phyloP scores from a whole-genome alignment of 2,113 vertebrate genomes.

The Carassius carassius region DNA sequence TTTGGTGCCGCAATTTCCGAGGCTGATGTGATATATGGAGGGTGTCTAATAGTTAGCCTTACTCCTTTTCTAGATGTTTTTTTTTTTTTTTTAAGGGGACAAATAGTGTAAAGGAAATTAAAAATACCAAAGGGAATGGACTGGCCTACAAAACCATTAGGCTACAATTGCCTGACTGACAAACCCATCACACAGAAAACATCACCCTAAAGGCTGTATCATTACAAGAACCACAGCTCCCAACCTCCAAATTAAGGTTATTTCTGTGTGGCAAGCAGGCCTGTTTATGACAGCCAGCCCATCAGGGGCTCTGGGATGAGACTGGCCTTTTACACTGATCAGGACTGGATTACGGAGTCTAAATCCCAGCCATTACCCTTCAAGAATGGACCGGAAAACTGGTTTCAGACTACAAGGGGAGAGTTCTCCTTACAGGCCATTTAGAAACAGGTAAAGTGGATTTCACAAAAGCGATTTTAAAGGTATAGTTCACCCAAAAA shows the following conservation, averaged over 20 bases:
- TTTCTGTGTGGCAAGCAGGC: slow-evolving; percentile 10
- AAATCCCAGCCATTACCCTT: slow-evolving; percentile 11
- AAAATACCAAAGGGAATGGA: slow-evolving; percentile 14
- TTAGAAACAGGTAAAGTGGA: background rate
- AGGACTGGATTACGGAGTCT: background rate
- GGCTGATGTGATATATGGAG: slow-evolving; percentile 43
- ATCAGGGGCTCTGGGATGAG: slow-evolving; percentile 4
- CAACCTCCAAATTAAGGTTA: slow-evolving; percentile 14
- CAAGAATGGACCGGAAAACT: background rate
- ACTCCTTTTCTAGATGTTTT: slow-evolving; percentile 31
- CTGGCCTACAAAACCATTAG: slow-evolving; percentile 24
- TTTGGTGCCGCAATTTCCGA: slow-evolving; percentile 29
- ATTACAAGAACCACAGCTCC: background rate
- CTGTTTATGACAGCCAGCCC: slow-evolving; percentile 6
- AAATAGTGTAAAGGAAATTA: slow-evolving; percentile 30
- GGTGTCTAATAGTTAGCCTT: slow-evolving; percentile 50
- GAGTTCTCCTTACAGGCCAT: background rate
- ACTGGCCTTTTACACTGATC: slow-evolving; percentile 16
- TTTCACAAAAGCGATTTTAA: background rate
- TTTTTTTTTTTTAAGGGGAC: background rate
- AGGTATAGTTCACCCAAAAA: background rate
- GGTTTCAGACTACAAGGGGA: background rate
- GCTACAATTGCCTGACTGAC: slow-evolving; percentile 22
- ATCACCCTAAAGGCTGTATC: background rate
- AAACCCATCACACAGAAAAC: slow-evolving; percentile 9